These are phyloP conservation scores for Pelagia noctiluca DNA, from an alignment of 30 jellyfish, hydroid and myxozoan species.

Conservation along the genomic window DNA sequence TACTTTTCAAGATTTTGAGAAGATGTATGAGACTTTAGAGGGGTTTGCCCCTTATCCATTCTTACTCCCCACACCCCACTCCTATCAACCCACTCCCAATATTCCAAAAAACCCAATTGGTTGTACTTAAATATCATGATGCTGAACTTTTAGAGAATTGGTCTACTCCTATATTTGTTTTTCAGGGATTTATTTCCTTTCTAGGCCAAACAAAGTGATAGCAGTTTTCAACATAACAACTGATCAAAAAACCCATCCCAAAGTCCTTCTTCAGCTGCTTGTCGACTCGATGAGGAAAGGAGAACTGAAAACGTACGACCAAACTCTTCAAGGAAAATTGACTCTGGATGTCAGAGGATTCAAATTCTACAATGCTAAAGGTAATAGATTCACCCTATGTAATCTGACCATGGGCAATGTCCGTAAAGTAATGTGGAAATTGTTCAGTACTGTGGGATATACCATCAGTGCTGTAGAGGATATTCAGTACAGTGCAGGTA, in stretches of 20 bases:
- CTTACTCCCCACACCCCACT: no score
- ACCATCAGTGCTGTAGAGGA: no score
- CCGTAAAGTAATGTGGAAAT: background rate
- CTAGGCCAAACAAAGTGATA: conserved; percentile 87
- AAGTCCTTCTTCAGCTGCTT: conserved; percentile 82
- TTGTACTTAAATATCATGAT: no score
- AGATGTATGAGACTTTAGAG: no score
- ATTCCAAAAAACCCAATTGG: no score
- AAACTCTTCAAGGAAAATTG: conserved; percentile 83
- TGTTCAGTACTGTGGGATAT: no score
- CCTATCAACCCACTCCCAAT: no score
- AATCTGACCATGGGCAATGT: background rate
- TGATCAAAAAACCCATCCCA: conserved; percentile 89
- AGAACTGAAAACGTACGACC: conserved; percentile 80
- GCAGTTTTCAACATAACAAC: conserved; percentile 90
- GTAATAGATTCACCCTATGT: conserved; percentile 15
- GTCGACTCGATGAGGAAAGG: conserved; percentile 94
- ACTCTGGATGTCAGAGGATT: conserved; percentile 96
- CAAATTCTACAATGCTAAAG: conserved; percentile 76
- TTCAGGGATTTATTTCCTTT: conserved; percentile 5
- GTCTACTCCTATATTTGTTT: background rate
- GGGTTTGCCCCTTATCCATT: no score
- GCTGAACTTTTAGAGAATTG: background rate
- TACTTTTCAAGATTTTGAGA: no score
- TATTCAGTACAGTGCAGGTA: no score